Conservation (phyloP, 2,888 invertebrate species). For the Epistrophe eligans region DNA sequence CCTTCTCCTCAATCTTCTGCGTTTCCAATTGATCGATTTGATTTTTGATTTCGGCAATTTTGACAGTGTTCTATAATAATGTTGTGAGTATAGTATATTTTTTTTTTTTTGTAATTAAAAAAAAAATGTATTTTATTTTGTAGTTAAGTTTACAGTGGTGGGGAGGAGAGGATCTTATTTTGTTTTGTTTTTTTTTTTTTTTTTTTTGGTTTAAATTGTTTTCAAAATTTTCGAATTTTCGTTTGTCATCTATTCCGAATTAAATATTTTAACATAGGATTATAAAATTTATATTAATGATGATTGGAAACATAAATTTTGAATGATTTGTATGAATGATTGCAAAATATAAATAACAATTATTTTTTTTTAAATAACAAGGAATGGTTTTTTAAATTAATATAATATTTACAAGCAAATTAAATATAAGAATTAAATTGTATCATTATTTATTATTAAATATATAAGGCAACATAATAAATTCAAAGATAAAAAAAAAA, state of each 20-base stretch:
- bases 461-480: constrained; percentile 8
- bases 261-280: background rate
- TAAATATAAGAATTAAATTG: constrained; percentile 17
- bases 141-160: constrained; percentile 35
- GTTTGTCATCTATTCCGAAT: constrained; percentile 71
- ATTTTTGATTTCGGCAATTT: constrained; percentile 89
- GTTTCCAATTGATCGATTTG: constrained; percentile 86
- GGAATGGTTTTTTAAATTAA: background rate
- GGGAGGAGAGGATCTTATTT: constrained; percentile 19
- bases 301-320: constrained; percentile 17
- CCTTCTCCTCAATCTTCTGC: constrained; percentile 88
- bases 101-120: constrained; percentile 5
- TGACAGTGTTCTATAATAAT: constrained; percentile 86
- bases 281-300: background rate
- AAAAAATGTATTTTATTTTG: constrained; percentile 35
- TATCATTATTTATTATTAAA: background rate
- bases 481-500: background rate
- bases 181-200: constrained; percentile 27
- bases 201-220: constrained; percentile 43
- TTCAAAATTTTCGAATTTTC: constrained; percentile 61
- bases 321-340: constrained; percentile 21
- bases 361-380: background rate
- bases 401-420: constrained; percentile 43
- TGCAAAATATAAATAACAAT: constrained; percentile 30
- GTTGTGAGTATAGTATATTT: constrained; percentile 59